These are phyloP conservation scores for Villa cingulata DNA, from an alignment of 2,888 invertebrate species.

Conservation along the genomic window DNA sequence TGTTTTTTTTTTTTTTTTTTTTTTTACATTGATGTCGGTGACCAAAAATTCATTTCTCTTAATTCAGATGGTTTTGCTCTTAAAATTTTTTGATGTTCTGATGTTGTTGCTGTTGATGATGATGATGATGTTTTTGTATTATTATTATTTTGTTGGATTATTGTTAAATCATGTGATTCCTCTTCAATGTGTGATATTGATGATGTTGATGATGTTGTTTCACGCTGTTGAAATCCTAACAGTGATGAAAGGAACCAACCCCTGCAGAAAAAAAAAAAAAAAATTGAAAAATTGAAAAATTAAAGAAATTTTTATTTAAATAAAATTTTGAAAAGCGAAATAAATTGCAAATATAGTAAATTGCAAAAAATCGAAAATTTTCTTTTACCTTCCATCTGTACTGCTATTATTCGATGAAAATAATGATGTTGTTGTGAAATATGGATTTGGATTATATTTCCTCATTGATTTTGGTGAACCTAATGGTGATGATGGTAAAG, in stretches of 20 bases:
- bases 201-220: conserved; percentile 43
- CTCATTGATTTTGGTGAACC: conserved; percentile 40
- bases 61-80: conserved; percentile 55
- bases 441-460: conserved; percentile 43
- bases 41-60: conserved; percentile 75
- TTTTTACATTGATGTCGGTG: conserved; percentile 64
- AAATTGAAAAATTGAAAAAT: conserved; percentile 24
- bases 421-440: conserved; percentile 39
- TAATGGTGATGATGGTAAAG: conserved; percentile 54
- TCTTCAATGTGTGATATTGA: conserved; percentile 44
- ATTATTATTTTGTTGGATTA: conserved; percentile 1
- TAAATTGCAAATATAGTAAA: neutral
- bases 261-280: conserved; percentile 22
- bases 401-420: conserved; percentile 5
- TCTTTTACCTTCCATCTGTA: conserved; percentile 9
- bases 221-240: conserved; percentile 50
- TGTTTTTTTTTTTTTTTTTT: neutral
- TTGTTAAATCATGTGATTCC: conserved; percentile 27
- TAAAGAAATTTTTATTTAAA: too few relatives aligned
- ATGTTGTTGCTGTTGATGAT: conserved; percentile 27
- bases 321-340: too few relatives aligned
- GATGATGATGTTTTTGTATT: conserved; percentile 12
- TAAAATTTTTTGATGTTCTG: conserved; percentile 28
- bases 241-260: conserved; percentile 54
- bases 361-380: neutral